Evolutionary conservation across 2,797 vertebrate genomes (phyloP).

Genomic region (Anas acuta): DNA sequence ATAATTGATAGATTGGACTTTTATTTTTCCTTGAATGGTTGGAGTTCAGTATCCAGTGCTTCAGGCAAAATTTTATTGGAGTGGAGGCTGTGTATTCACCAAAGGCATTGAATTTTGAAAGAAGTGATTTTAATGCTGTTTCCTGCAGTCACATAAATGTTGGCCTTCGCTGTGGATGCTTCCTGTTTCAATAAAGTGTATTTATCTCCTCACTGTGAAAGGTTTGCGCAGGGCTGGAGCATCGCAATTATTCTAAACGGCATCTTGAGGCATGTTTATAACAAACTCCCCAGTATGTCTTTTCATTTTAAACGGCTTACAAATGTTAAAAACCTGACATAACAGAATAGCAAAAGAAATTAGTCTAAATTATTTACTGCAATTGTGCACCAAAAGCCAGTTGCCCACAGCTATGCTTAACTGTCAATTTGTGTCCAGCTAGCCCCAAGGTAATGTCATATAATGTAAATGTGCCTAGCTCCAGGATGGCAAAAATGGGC

Average conservation of each 20-base stretch:
- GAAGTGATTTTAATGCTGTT: not conserved
- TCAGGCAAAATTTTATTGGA: not conserved
- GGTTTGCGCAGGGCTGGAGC: not conserved
- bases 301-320: constrained; percentile 8
- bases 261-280: not conserved
- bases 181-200: not conserved
- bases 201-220: not conserved
- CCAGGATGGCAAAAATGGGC: not conserved
- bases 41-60: not conserved
- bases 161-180: not conserved
- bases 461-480: not conserved
- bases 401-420: not conserved
- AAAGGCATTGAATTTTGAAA: not conserved
- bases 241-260: constrained; percentile 11
- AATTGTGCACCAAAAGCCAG: not conserved
- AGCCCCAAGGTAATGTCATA: not conserved
- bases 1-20: not conserved
- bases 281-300: not conserved
- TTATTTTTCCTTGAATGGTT: not conserved
- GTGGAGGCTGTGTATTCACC: not conserved
- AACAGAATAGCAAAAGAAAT: not conserved
- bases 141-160: not conserved
- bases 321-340: not conserved
- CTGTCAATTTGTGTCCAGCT: not conserved
- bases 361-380: not conserved